Conservation (phyloP, 1,140 invertebrate genomes). For the Oreohelix idahoensis region DNA sequence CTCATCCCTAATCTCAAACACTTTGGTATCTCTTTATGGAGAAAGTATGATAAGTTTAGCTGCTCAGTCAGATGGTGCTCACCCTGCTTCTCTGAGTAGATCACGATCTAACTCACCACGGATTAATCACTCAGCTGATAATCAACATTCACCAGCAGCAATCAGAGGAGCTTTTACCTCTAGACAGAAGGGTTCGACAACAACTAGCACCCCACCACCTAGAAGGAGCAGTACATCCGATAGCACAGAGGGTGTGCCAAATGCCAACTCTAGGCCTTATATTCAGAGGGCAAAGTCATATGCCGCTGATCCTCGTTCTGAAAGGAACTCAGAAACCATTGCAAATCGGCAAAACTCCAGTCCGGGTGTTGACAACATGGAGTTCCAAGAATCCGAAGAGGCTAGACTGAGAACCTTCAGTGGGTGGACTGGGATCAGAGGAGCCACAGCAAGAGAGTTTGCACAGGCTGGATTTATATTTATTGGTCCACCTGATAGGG, state of each 20-base stretch:
- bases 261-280: neutral
- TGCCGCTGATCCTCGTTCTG: conserved; percentile 1
- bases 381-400: conserved; percentile 34
- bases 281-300: conserved; percentile 29
- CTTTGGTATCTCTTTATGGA: conserved; percentile 16
- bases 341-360: conserved; percentile 35
- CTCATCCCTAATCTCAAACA: conserved; percentile 19
- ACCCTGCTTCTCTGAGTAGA: neutral
- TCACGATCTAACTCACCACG: neutral
- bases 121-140: neutral
- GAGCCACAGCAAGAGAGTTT: conserved; percentile 82
- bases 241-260: neutral
- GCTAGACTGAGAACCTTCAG: conserved; percentile 24
- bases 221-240: conserved; percentile 34
- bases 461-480: conserved; percentile 78
- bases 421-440: conserved; percentile 30
- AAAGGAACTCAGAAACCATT: conserved; percentile 33
- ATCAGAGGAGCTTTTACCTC: neutral
- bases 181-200: neutral
- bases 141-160: neutral
- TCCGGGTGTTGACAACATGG: conserved; percentile 14
- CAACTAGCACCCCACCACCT: neutral
- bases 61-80: neutral
- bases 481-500: conserved; percentile 75
- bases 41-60: conserved; percentile 16